phyloP scores from a whole-genome alignment of 2,888 invertebrate genomes.

The Lasioglossum malachurum region DNA sequence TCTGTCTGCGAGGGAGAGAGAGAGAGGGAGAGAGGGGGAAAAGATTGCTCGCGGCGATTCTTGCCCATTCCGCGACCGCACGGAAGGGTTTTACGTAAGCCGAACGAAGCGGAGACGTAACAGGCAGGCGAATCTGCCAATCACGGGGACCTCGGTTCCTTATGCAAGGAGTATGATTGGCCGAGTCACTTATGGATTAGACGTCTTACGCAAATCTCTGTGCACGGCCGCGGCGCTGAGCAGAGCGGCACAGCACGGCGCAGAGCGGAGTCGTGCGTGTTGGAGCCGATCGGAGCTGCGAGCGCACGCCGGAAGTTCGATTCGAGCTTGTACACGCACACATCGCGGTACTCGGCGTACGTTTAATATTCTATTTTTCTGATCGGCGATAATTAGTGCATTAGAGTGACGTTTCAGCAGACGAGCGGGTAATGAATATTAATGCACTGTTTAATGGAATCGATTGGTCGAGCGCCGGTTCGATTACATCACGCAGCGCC shows the following conservation, averaged over 20 bases:
- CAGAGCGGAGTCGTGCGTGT: not conserved
- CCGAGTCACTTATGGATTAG: constrained; percentile 69
- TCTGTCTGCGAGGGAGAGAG: not conserved
- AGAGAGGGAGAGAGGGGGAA: not conserved
- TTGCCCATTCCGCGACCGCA: constrained; percentile 34
- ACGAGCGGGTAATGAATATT: constrained; percentile 58
- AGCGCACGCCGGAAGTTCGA: not conserved
- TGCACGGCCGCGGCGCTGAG: not conserved
- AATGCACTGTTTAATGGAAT: constrained; percentile 60
- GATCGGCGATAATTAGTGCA: constrained; percentile 47
- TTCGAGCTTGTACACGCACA: not conserved
- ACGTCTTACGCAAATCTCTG: constrained; percentile 69
- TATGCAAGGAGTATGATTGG: constrained; percentile 70
- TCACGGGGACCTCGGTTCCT: constrained; percentile 63
- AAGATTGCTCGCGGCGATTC: constrained; percentile 43
- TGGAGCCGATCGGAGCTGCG: not conserved
- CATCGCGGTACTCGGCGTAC: not conserved
- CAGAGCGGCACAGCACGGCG: not conserved
- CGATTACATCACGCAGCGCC: constrained; percentile 39
- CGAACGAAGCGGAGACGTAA: constrained; percentile 58
- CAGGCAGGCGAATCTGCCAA: constrained; percentile 68
- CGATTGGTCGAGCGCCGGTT: constrained; percentile 39
- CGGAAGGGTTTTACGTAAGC: constrained; percentile 65
- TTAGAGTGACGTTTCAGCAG: constrained; percentile 47
- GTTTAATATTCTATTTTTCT: constrained; percentile 27